These are phyloP conservation scores for Tragelaphus scriptus DNA, from an alignment of 2,113 vertebrate genomes.

Conservation along the genomic window DNA sequence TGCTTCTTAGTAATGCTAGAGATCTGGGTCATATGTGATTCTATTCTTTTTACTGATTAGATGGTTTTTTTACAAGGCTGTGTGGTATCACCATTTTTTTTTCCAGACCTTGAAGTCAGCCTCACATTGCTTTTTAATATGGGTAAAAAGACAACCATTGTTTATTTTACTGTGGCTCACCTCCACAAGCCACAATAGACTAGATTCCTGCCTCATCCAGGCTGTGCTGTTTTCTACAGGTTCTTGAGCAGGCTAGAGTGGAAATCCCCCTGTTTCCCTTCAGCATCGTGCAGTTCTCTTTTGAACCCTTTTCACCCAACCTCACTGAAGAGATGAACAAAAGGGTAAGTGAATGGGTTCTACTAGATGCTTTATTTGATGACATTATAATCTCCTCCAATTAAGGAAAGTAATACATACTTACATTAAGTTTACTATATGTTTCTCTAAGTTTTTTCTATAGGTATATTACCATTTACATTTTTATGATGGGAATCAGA, in stretches of 20 bases:
- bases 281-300: constrained; percentile 84
- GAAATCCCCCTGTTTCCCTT: constrained; percentile 79
- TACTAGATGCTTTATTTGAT: neutral
- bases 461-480: neutral
- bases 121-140: neutral
- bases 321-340: constrained; percentile 61
- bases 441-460: neutral
- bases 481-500: constrained; percentile 20
- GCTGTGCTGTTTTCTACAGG: constrained; percentile 71
- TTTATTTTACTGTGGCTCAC: neutral
- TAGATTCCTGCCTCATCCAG: neutral
- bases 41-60: neutral
- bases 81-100: neutral
- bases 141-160: neutral
- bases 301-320: constrained; percentile 50
- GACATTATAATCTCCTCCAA: neutral
- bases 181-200: neutral
- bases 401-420: neutral
- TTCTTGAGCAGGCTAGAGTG: constrained; percentile 81
- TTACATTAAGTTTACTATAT: neutral
- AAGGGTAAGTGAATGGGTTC: constrained; percentile 43
- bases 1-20: neutral
- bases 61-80: neutral
- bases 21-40: neutral
- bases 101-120: neutral